These are phyloP conservation scores for Glaucopsyche alexis DNA, from an alignment of 2,888 invertebrate genomes.

Conservation along the genomic window DNA sequence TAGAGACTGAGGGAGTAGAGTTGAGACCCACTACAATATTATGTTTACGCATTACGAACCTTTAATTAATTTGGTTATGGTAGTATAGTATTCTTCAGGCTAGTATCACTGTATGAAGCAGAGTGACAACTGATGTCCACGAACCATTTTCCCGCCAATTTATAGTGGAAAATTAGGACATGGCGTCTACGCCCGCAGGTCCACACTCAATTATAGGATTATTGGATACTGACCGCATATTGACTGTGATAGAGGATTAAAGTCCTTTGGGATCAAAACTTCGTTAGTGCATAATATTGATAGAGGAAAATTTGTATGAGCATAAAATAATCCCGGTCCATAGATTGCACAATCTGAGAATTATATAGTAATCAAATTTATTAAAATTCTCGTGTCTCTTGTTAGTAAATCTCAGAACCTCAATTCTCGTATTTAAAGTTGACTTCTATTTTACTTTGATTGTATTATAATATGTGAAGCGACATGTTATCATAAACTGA, in stretches of 20 bases:
- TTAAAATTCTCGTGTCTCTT: too few species aligned
- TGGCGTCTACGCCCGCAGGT: conserved; percentile 41
- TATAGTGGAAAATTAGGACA: conserved; percentile 56
- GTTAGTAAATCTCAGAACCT: too few species aligned
- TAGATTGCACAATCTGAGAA: background rate
- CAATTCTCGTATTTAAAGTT: too few species aligned
- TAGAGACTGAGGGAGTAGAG: too few species aligned
- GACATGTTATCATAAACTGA: too few species aligned
- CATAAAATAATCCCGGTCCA: background rate
- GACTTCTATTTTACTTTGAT: too few species aligned
- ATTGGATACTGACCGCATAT: conserved; percentile 67
- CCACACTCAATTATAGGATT: conserved; percentile 71
- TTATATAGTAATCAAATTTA: too few species aligned
- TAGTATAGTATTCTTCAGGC: conserved; percentile 37
- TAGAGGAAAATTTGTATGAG: conserved; percentile 20
- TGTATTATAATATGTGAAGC: too few species aligned
- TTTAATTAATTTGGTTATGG: conserved; percentile 38
- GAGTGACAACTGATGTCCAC: conserved; percentile 61
- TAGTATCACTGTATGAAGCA: conserved; percentile 54
- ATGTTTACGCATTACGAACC: conserved; percentile 39
- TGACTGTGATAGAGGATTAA: conserved; percentile 49
- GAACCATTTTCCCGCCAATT: conserved; percentile 52
- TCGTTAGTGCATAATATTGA: conserved; percentile 54
- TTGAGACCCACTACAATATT: too few species aligned
- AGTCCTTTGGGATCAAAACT: conserved; percentile 63